Base-by-base conservation (phyloP, 2,888 invertebrate genomes). In the Plagodis dolabraria region DNA sequence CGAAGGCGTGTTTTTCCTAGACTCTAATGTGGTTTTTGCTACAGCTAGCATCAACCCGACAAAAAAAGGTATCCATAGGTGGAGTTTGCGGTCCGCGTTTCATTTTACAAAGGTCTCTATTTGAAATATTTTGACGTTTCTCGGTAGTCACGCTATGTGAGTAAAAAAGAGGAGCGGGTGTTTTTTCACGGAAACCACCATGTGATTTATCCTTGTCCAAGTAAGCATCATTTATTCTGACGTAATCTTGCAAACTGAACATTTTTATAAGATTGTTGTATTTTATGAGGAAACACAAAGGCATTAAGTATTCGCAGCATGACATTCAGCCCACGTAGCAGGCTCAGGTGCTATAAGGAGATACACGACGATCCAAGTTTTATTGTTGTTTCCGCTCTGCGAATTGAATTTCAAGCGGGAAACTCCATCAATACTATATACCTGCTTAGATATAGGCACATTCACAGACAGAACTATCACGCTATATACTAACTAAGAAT, bases 121-220 rank as follows among this genome's bases (percentile, higher is more conserved):
- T 77, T 87, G 85, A 89, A 86, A 89, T 90, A 89, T 91, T 90
- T 90, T 87, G 91, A 89, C 89, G 79, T 82, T 92, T 92, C 91
- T 86, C 64, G 76, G 92, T 89, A 92, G 76, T 76, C 70, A 69
- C 67, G 68, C 60, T 71, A 64, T 69, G 71, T 69, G 70, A 72
- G 70, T 65, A 68, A 69, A 69, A 73, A 69, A 59, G 59, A 60
- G 62, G 59, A 72, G 70, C 76, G 80, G 79, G 79, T 79, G 83
- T 80, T 84, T 79, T 71, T 87, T 88, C 85, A 75, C 72, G 75
- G 88, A 88, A 89, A 60, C 69, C 61, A 71, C 62, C n/a, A 66
- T 67, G 71, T 79, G 79, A 80, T 82, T 79, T 78, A 84, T 77
- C 72, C 72, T 73, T 65, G 69, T 57, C 69, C 67, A 69, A 70